Evolutionary conservation across 2,113 vertebrate species (phyloP), one percentile per base, ranked within the genome.

Genomic region (Nematolebias whitei): DNA sequence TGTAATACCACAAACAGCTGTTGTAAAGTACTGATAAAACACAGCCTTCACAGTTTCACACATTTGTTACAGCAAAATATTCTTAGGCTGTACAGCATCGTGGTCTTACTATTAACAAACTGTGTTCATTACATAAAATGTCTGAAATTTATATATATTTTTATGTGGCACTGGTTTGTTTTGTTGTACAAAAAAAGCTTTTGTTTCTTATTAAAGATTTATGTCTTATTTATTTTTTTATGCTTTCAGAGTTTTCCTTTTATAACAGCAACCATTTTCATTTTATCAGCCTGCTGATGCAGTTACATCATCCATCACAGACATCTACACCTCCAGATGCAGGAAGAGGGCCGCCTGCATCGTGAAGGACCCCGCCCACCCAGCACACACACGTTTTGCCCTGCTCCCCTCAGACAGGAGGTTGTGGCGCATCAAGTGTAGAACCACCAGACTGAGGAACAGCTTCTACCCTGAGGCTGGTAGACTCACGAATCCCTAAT

Each of bases 121-220:
- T 50, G 54, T 23, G 69, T 60, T 71, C 47, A 65, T 69, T 75
- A 68, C 61, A 61, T 59, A 32, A 77, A 62, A 58, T 35, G 64
- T 74, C 70, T 68, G 2, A 59, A 32, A 77, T 35, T 35, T n/a
- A n/a, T n/a, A n/a, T n/a, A 35, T 67, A 22, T 61, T 18, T 26
- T 74, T 68, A 35, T 24, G 72, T 44, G 71, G 74, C 24, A 43
- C 51, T 38, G 71, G 78, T 79, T 45, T 59, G 57, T 62, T n/a
- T 40, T 43, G 32, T 45, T 23, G 41, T 54, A 70, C 44, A 68
- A 62, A 56, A 63, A 49, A 58, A 60, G 6, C 50, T 56, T 56
- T 49, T 4, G 26, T 29, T 7, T 29, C 26, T 29, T 29, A 29
- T 29, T 29, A 29, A 29, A 29, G 26, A 4, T 29, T 3, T n/a